Percentiles rank a stretch among this genome's conserved stretches.
phyloP scores from a whole-genome alignment of 2,797 vertebrate species.

The Spinus olivaceus region DNA sequence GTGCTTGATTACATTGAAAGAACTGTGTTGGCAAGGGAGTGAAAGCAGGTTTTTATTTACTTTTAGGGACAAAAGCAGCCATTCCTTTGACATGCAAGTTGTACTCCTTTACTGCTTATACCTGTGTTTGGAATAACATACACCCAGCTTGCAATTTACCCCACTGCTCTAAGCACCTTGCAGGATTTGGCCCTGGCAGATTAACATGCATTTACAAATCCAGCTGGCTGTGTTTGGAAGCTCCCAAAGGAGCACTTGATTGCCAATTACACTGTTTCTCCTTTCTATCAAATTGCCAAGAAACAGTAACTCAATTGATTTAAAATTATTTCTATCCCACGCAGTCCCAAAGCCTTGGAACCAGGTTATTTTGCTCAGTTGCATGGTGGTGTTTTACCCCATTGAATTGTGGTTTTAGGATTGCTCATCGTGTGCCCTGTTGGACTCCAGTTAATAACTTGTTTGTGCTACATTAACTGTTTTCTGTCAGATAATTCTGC shows the following conservation, averaged over 20 bases:
- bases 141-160: background rate
- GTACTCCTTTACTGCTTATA: background rate
- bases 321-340: constrained; percentile 70
- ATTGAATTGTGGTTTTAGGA: constrained; percentile 50
- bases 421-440: constrained; percentile 59
- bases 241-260: constrained; percentile 73
- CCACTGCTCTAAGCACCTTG: background rate
- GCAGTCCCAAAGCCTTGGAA: constrained; percentile 49
- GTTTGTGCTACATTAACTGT: constrained; percentile 43
- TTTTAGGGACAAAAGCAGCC: constrained; percentile 9
- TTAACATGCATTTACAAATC: constrained; percentile 70
- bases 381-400: constrained; percentile 41
- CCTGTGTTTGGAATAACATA: background rate
- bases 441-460: constrained; percentile 68
- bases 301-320: constrained; percentile 77
- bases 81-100: background rate
- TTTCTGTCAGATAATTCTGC: constrained; percentile 50
- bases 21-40: background rate
- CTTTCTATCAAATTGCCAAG: constrained; percentile 77
- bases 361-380: constrained; percentile 59
- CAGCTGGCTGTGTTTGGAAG: constrained; percentile 66
- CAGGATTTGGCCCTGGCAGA: constrained; percentile 60
- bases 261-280: constrained; percentile 75
- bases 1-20: constrained; percentile 6
- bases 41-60: constrained; percentile 28